Conservation (phyloP, 2,888 invertebrate species). For the Stenotaenia linearis region DNA sequence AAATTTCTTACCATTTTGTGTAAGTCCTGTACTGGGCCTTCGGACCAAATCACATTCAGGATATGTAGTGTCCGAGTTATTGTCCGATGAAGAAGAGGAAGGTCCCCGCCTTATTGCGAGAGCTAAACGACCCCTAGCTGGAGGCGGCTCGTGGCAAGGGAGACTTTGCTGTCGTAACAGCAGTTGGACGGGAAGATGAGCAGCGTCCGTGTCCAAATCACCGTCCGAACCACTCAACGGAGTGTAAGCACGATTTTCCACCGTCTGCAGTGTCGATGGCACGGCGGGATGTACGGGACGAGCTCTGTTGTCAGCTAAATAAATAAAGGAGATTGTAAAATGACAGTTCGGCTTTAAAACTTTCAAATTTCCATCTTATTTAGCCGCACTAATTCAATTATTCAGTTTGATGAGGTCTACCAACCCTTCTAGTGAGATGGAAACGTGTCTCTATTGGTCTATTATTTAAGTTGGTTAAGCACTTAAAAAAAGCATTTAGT, state of each 20-base stretch:
- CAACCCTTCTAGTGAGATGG: too few relatives aligned
- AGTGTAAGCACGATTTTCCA: slow-evolving; percentile 36
- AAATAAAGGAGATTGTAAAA: background rate
- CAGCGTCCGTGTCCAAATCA: slow-evolving; percentile 35
- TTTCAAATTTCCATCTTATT: background rate
- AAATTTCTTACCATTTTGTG: slow-evolving; percentile 40
- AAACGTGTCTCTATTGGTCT: too few relatives aligned
- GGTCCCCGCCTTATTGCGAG: slow-evolving; percentile 37
- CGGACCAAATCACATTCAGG: slow-evolving; percentile 40
- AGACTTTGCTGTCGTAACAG: slow-evolving; percentile 35
- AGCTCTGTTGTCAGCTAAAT: slow-evolving; percentile 6
- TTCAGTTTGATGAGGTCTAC: background rate
- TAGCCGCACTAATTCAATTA: background rate
- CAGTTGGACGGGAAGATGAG: slow-evolving; percentile 34
- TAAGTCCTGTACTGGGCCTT: background rate
- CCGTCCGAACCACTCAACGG: slow-evolving; percentile 37
- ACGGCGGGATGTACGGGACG: slow-evolving; percentile 19
- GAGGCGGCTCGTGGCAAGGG: slow-evolving; percentile 30
- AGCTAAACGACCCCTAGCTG: slow-evolving; percentile 32
- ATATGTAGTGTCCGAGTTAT: slow-evolving; percentile 43
- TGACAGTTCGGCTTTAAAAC: background rate
- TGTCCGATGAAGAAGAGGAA: slow-evolving; percentile 42
- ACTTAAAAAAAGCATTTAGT: too few relatives aligned
- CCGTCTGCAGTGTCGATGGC: slow-evolving; percentile 34
- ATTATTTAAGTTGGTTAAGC: too few relatives aligned